Percentiles rank a stretch among this genome's conserved stretches.
phyloP scores from a whole-genome alignment of 1,140 invertebrate species.

The Sycophila sp. region DNA sequence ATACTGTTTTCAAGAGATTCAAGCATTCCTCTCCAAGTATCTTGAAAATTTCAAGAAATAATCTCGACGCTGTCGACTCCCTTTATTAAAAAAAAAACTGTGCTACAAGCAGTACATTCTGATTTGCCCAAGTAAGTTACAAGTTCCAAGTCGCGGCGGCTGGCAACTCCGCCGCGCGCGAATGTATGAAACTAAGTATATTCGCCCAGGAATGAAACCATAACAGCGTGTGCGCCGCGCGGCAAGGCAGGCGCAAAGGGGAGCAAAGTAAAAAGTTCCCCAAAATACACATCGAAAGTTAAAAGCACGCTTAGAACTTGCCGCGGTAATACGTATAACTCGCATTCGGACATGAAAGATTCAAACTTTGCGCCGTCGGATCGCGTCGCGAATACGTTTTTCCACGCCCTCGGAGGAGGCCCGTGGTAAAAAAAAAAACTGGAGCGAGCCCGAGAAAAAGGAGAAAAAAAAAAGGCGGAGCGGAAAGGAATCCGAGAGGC shows the following conservation, averaged over 20 bases:
- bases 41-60: too few relatives aligned
- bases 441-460: neutral
- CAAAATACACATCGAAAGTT: too few relatives aligned
- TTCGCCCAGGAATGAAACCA: neutral
- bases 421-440: neutral
- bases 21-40: too few relatives aligned
- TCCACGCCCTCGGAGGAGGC: neutral
- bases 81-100: too few relatives aligned
- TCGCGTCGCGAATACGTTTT: neutral
- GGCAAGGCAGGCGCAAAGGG: neutral
- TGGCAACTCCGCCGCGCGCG: too few relatives aligned
- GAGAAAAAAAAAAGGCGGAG: neutral
- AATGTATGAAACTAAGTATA: neutral
- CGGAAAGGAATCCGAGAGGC: neutral
- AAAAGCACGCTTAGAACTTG: neutral
- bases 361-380: neutral
- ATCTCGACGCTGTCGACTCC: too few relatives aligned
- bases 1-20: too few relatives aligned
- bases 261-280: neutral
- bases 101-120: too few relatives aligned
- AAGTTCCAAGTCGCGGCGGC: too few relatives aligned
- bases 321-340: neutral
- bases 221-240: too few relatives aligned
- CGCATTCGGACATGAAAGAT: conserved; percentile 7
- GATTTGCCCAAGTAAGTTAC: too few relatives aligned